Base-by-base conservation (phyloP, 2,113 vertebrate genomes). In the Heterochromis multidens region DNA sequence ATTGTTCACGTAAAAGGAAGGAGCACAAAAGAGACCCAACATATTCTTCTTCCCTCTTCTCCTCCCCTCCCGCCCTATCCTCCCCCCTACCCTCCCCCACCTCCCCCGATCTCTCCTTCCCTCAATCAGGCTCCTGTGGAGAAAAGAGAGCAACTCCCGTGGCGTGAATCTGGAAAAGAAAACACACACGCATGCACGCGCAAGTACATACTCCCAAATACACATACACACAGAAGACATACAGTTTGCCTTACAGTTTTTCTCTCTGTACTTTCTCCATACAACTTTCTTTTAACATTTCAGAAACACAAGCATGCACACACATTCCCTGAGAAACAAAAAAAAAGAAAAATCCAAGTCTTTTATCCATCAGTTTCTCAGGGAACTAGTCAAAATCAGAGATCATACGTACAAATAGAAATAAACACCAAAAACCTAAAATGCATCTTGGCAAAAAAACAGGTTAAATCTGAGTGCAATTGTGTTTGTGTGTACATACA, bases 121-220 rank as follows among this genome's bases (percentile, higher is more conserved):
- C 87, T 94, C 87, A 91, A 92, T 94, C 92, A 91, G 91, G 90
- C 89, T 92, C 95, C 95, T 95, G 94, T 95, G 93, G 94, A 94
- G 94, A 95, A 94, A 95, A 95, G 91, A 95, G 91, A 95, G 91
- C 90, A 91, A 94, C 81, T 94, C 93, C 92, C 84, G 88, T 91
- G 92, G 92, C 13, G 90, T 93, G 91, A 94, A 91, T 94, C 94
- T 95, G 93, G 81, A 95, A 95, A 93, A 93, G 90, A 95, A 92
- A 93, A 90, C 90, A 92, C 79, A 89, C 91, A 92, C 63, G 70
- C 91, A 84, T 84, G 91, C 90, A 94, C 74, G 40, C 87, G 25
- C 80, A 72, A 10, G 56, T 83, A 46, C 78, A 63, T 5, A 49
- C 65, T 23, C 27, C 46, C 82, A 72, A 58, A 14, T 85, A 49